phyloP scores from a whole-genome alignment of 2,113 vertebrate genomes.

The Mesembrinibis cayennensis region DNA sequence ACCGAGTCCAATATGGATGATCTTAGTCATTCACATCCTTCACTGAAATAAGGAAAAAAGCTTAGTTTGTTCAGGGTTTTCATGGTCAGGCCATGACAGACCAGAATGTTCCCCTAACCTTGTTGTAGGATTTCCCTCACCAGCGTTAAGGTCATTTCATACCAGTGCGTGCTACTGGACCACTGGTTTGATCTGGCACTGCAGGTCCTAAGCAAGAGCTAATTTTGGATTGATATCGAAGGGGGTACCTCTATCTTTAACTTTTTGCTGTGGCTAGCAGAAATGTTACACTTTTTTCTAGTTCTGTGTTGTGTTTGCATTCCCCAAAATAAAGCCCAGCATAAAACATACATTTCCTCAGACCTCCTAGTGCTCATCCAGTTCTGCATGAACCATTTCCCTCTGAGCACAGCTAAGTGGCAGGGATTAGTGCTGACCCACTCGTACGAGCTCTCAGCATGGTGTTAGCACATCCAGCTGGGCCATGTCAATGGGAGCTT shows the following conservation, averaged over 20 bases:
- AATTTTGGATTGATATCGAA: neutral
- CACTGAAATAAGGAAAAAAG: neutral
- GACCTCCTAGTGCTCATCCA: neutral
- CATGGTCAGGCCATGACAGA: neutral
- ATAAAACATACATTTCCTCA: neutral
- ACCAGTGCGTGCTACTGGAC: neutral
- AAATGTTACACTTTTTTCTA: neutral
- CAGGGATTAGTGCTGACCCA: neutral
- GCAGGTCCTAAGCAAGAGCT: neutral
- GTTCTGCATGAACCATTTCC: neutral
- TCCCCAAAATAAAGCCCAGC: neutral
- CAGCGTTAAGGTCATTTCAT: neutral
- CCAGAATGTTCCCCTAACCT: neutral
- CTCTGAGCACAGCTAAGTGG: neutral
- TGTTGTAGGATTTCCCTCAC: neutral
- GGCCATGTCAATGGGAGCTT: neutral
- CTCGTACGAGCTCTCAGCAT: neutral
- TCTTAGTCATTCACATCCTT: neutral
- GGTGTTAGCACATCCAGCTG: neutral
- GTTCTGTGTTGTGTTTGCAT: neutral
- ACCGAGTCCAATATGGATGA: neutral
- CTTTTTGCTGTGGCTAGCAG: neutral
- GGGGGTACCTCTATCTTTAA: neutral
- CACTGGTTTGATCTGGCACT: neutral
- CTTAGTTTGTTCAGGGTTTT: neutral